Evolutionary conservation across 2,888 invertebrate species (phyloP).

Genomic region (Lypha dubia): DNA sequence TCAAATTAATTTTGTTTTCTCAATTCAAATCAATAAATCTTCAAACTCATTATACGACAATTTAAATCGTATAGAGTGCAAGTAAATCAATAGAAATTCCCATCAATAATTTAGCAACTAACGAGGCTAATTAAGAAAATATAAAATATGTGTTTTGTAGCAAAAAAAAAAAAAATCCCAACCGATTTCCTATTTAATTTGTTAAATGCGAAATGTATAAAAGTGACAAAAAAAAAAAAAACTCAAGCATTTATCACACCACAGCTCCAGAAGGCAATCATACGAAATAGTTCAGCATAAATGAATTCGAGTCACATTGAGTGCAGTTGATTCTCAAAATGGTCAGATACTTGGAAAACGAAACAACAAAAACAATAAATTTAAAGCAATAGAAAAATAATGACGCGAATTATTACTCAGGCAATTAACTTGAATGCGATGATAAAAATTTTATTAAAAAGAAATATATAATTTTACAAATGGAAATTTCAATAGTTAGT

Average conservation of each 20-base stretch:
- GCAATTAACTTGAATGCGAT: conserved; percentile 11
- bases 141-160: background rate
- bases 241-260: conserved; percentile 16
- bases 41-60: background rate
- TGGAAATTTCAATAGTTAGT: background rate
- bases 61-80: background rate
- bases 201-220: background rate
- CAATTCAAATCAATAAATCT: conserved; percentile 8
- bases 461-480: background rate
- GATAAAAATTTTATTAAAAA: conserved; percentile 1
- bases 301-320: conserved; percentile 33
- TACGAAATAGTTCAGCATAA: conserved; percentile 24
- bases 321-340: background rate
- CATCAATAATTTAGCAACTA: conserved; percentile 10
- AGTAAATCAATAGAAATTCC: conserved; percentile 57
- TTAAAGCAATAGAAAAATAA: conserved; percentile 14
- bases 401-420: conserved; percentile 7
- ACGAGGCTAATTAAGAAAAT: conserved; percentile 38
- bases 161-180: conserved; percentile 9
- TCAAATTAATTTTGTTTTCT: background rate
- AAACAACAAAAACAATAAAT: conserved; percentile 35
- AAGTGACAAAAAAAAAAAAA: conserved; percentile 14
- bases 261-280: conserved; percentile 10
- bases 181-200: conserved; percentile 29
- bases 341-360: background rate